These are phyloP conservation scores for Diloba caeruleocephala DNA, from an alignment of 2,888 invertebrate species.

Conservation along the genomic window DNA sequence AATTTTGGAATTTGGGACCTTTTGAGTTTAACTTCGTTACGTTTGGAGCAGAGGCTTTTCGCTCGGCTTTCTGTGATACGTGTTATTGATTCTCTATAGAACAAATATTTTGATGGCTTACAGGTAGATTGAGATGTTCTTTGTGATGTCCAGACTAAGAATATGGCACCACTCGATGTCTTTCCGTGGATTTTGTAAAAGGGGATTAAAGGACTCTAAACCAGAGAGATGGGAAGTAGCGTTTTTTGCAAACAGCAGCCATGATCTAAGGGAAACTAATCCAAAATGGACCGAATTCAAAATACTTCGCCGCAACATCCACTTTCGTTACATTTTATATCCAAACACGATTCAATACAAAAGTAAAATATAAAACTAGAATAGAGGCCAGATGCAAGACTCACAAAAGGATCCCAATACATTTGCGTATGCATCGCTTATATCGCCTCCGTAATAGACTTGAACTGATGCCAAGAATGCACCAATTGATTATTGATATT, in stretches of 20 bases:
- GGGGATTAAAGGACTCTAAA: too few species aligned
- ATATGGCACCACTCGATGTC: too few species aligned
- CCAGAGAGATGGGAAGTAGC: too few species aligned
- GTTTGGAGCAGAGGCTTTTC: too few species aligned
- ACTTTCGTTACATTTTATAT: constrained; percentile 51
- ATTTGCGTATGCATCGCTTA: constrained; percentile 78
- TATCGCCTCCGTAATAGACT: constrained; percentile 80
- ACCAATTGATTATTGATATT: constrained; percentile 89
- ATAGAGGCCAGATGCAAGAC: constrained; percentile 70
- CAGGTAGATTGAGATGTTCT: too few species aligned
- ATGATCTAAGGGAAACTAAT: constrained; percentile 30
- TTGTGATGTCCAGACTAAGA: too few species aligned
- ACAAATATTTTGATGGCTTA: too few species aligned
- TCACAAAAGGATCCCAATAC: constrained; percentile 77
- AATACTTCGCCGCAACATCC: constrained; percentile 40
- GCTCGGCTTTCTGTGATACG: too few species aligned
- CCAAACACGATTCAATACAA: constrained; percentile 48
- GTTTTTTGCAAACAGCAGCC: too few species aligned
- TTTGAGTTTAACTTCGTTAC: too few species aligned
- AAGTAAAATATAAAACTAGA: constrained; percentile 53
- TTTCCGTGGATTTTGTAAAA: too few species aligned
- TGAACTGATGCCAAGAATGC: constrained; percentile 87
- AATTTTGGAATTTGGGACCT: constrained; percentile 10
- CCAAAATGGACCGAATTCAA: constrained; percentile 32
- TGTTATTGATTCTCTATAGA: too few species aligned